Evolutionary conservation across 2,113 vertebrate species (phyloP), one percentile per base, ranked within the genome.

Genomic region (Petrocephalus microphthalmus): DNA sequence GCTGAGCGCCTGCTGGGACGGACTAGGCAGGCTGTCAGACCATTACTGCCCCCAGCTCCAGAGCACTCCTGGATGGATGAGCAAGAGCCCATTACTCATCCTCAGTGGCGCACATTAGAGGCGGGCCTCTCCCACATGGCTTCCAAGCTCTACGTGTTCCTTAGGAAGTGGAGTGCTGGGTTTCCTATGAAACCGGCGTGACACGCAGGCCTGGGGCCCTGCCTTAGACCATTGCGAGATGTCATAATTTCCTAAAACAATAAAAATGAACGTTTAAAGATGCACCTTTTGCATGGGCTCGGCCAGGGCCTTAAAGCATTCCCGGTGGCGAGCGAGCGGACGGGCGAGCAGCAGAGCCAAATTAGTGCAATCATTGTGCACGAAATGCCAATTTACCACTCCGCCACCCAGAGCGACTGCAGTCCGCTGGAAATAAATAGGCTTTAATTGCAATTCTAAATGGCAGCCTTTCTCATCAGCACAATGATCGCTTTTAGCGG

Each of bases 111-210:
- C 60, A 67, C n/a, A 67, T 67, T 67, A 29, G 25, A 67, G 29
- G n/a, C 10, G 3, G n/a, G 71, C 33, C 33, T 78, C 71, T 78
- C 37, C 71, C 71, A 78, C 71, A 78, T 42, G 33, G 33, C 71
- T 78, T 7, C 33, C 33, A 5, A 78, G 33, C 71, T 78, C 5
- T 37, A 78, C 33, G 42, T 42, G 29, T n/a, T 42, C 7, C 33
- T 42, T 29, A 87, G 86, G 90, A 91, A 91, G 89, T 89, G 87
- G 91, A 78, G 93, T 92, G 90, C 92, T 89, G 89, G 89, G 92
- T 92, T 92, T 93, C 90, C 89, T 89, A 91, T 92, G 92, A 94
- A 94, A 94, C 91, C 89, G 88, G 89, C 33, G 85, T 52, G 85
- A 89, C 84, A 89, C 88, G 60, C 86, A 90, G 90, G 78, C 81